These are phyloP conservation scores for Mamestra configurata DNA, from an alignment of 1,140 invertebrate species.

Conservation along the genomic window DNA sequence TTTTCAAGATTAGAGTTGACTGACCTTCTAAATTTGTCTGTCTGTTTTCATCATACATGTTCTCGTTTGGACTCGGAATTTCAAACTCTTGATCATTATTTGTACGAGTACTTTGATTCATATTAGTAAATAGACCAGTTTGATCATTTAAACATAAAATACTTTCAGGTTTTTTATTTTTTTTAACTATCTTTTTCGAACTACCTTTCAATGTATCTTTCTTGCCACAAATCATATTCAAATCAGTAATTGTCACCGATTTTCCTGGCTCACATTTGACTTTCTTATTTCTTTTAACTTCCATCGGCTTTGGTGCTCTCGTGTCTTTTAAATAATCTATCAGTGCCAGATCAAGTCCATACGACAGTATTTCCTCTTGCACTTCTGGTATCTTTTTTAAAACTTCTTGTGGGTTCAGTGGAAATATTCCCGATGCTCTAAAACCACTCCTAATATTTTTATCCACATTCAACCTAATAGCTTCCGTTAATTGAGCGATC, in stretches of 20 bases:
- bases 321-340: background rate
- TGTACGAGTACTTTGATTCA: background rate
- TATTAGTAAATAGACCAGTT: background rate
- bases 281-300: background rate
- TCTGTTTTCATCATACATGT: too few relatives aligned
- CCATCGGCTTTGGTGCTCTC: background rate
- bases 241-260: background rate
- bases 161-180: background rate
- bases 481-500: background rate
- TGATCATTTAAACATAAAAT: background rate
- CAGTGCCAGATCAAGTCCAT: background rate
- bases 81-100: background rate
- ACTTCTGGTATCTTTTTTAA: background rate
- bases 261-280: background rate
- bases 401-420: background rate
- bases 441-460: background rate
- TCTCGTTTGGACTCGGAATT: too few relatives aligned
- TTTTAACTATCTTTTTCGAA: background rate
- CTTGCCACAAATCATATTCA: background rate
- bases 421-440: background rate
- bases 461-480: background rate
- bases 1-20: background rate
- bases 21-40: too few relatives aligned
- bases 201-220: background rate
- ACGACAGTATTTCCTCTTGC: background rate